Evolutionary conservation across 2,797 vertebrate species (phyloP).

Genomic region (Pelodytes ibericus): DNA sequence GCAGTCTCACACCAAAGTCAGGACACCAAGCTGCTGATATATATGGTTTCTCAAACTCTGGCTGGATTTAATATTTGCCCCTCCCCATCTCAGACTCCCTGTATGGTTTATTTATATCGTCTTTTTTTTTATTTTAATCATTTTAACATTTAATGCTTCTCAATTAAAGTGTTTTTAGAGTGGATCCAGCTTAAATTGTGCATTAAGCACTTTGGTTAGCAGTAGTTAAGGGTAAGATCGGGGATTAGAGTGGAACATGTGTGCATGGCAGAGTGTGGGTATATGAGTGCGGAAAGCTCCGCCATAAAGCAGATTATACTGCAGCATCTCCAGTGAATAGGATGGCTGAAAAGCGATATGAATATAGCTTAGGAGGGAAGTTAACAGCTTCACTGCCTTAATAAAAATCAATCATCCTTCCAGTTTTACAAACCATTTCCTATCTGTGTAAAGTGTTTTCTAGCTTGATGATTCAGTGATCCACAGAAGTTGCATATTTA

Average conservation of each 20-base stretch:
- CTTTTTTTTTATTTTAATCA: slow-evolving; percentile 78
- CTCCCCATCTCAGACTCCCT: slow-evolving; percentile 22
- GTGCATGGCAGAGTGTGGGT: slow-evolving; percentile 45
- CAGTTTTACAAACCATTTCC: too few relatives aligned
- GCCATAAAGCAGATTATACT: slow-evolving; percentile 80
- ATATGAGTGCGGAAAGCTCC: slow-evolving; percentile 40
- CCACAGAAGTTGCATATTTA: too few relatives aligned
- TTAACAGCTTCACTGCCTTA: slow-evolving; percentile 23
- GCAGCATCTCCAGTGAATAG: slow-evolving; percentile 33
- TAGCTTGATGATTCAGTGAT: too few relatives aligned
- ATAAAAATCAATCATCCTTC: too few relatives aligned
- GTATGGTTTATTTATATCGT: slow-evolving; percentile 61
- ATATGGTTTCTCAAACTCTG: slow-evolving; percentile 10
- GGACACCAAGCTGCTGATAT: not conserved
- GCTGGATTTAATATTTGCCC: slow-evolving; percentile 15
- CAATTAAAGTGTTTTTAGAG: slow-evolving; percentile 85
- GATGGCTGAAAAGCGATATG: not conserved
- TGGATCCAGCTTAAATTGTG: slow-evolving; percentile 76
- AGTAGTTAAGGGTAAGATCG: slow-evolving; percentile 81
- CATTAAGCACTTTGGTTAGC: slow-evolving; percentile 83
- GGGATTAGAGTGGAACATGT: slow-evolving; percentile 76
- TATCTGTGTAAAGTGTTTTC: too few relatives aligned
- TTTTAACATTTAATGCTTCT: slow-evolving; percentile 85
- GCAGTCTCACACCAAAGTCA: too few relatives aligned
- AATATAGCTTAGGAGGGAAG: slow-evolving; percentile 72